Percentiles rank a stretch among this genome's conserved stretches.
Conservation (phyloP, 2,888 invertebrate species). For the Craniophora ligustri region DNA sequence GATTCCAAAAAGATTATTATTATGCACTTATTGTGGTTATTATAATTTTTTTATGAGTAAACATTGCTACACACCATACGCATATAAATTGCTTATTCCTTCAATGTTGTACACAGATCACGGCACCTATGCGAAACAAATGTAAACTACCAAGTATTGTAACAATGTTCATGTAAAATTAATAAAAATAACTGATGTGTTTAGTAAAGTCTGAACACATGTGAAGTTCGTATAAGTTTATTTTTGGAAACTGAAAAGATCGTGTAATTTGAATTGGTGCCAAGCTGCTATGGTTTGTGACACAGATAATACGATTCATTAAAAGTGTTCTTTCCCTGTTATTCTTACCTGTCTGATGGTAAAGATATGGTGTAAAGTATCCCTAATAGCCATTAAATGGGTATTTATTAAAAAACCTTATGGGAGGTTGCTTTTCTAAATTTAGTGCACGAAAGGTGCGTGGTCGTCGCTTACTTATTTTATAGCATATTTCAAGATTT, state of each 20-base stretch:
- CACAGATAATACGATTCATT: conserved; percentile 43
- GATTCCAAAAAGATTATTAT: no score
- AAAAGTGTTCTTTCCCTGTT: conserved; percentile 35
- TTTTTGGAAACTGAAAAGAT: conserved; percentile 78
- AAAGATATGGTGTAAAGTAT: conserved; percentile 24
- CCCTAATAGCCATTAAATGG: conserved; percentile 20
- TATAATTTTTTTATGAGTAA: no score
- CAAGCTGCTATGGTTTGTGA: conserved; percentile 65
- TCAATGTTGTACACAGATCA: no score
- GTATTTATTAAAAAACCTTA: conserved; percentile 60
- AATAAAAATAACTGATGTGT: conserved; percentile 54
- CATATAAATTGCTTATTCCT: conserved; percentile 1
- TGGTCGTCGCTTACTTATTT: conserved; percentile 38
- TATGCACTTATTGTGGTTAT: no score
- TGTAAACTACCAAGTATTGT: background rate
- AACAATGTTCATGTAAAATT: background rate
- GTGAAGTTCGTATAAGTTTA: conserved; percentile 65
- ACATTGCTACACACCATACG: no score
- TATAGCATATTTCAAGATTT: conserved; percentile 35
- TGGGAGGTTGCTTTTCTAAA: conserved; percentile 87
- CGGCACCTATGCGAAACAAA: background rate
- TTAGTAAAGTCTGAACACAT: conserved; percentile 71
- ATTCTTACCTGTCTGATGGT: conserved; percentile 23
- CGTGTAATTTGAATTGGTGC: conserved; percentile 77
- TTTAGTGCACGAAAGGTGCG: conserved; percentile 81